Evolutionary conservation across 2,797 vertebrate genomes (phyloP).

Genomic region (Ptychadena robeensis): DNA sequence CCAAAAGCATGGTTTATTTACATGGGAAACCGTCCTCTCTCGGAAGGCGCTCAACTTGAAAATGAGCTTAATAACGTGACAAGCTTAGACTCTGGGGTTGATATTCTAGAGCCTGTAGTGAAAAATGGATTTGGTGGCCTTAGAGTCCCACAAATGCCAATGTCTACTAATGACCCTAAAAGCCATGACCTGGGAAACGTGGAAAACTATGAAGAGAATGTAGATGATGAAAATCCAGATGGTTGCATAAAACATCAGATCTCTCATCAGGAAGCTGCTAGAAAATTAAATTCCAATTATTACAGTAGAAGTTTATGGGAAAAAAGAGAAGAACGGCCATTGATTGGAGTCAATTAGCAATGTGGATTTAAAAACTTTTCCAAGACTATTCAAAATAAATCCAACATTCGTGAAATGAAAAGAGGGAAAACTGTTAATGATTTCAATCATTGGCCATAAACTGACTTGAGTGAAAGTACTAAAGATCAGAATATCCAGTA

Average conservation of each 20-base stretch:
- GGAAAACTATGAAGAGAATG: background rate
- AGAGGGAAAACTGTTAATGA: too few relatives aligned
- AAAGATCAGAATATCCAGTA: too few relatives aligned
- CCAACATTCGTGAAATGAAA: too few relatives aligned
- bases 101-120: slow-evolving; percentile 25
- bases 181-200: background rate
- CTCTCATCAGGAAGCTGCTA: slow-evolving; percentile 56
- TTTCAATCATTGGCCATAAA: too few relatives aligned
- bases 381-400: too few relatives aligned
- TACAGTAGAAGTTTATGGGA: slow-evolving; percentile 49
- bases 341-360: slow-evolving; percentile 57
- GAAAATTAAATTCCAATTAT: slow-evolving; percentile 39
- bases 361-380: too few relatives aligned
- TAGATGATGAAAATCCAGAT: background rate
- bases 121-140: background rate
- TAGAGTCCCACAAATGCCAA: background rate
- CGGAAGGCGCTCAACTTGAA: slow-evolving; percentile 27
- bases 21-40: slow-evolving; percentile 27
- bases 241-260: slow-evolving; percentile 1
- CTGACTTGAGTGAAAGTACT: too few relatives aligned
- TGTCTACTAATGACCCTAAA: background rate
- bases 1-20: slow-evolving; percentile 58
- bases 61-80: slow-evolving; percentile 43
- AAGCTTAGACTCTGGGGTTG: slow-evolving; percentile 62
- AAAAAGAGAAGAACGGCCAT: slow-evolving; percentile 56